These are phyloP conservation scores for Ptychodera flava DNA, from an alignment of 35 echinoderm and acorn worm genomes.

Conservation along the genomic window DNA sequence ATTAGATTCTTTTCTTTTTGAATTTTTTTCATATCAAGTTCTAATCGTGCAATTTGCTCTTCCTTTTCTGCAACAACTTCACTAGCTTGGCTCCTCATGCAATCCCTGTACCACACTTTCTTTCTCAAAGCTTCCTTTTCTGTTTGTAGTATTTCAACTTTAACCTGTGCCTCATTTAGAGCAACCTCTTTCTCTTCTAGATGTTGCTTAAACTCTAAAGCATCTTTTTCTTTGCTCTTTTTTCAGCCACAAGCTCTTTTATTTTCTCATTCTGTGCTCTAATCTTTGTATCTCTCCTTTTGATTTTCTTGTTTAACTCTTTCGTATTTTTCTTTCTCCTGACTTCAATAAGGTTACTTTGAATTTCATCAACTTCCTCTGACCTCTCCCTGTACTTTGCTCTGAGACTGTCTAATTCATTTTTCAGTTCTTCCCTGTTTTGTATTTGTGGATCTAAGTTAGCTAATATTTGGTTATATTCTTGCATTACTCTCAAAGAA, in stretches of 20 bases:
- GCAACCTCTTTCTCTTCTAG: not conserved
- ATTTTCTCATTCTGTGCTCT: not conserved
- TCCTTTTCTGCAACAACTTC: not conserved
- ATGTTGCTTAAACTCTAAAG: not conserved
- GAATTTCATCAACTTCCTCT: not conserved
- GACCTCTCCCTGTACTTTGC: not conserved
- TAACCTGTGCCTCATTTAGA: not conserved
- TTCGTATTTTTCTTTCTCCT: not conserved
- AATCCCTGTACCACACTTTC: not conserved
- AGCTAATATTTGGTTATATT: not conserved
- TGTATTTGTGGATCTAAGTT: not conserved
- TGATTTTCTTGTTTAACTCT: constrained; percentile 10
- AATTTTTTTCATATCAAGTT: not conserved
- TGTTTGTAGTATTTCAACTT: not conserved
- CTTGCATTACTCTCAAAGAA: not conserved
- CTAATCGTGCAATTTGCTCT: not conserved
- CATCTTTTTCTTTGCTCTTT: not conserved
- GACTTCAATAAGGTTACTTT: not conserved
- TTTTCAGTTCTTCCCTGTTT: not conserved
- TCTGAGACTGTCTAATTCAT: not conserved
- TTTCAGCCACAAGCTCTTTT: not conserved
- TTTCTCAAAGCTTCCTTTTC: constrained; percentile 11
- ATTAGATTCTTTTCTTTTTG: not conserved
- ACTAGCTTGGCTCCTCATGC: not conserved
- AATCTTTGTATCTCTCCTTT: constrained; percentile 5